Conservation (phyloP, 2,797 vertebrate species). For the Schizothorax lantsangensis region DNA sequence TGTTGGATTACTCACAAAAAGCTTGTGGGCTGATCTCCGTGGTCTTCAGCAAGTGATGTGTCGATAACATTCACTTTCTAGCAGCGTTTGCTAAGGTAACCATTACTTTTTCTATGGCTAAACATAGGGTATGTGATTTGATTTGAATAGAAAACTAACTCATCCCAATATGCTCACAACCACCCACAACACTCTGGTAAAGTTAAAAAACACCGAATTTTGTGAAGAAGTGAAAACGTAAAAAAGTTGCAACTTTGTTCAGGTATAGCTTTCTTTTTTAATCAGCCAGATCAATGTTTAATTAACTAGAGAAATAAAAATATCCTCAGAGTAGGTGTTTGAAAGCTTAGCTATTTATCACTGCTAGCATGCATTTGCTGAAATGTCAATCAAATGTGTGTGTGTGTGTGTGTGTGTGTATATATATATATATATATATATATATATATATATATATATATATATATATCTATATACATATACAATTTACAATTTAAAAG, state of each 20-base stretch:
- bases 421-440: too few species aligned
- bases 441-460: too few species aligned
- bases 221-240: neutral
- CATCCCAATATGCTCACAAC: neutral
- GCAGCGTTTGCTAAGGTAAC: neutral
- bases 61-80: neutral
- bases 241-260: neutral
- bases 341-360: neutral
- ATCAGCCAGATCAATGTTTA: neutral
- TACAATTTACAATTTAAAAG: too few species aligned
- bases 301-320: conserved; percentile 27
- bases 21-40: neutral
- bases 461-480: too few species aligned
- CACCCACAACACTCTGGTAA: neutral
- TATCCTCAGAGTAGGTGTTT: neutral
- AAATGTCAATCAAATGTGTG: conserved; percentile 3
- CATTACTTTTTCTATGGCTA: neutral
- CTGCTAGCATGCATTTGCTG: neutral
- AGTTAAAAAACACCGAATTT: neutral
- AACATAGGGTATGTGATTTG: neutral
- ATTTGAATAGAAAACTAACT: neutral
- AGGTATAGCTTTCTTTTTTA: neutral
- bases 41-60: neutral
- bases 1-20: neutral
- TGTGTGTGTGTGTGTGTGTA: neutral